Base-by-base conservation (phyloP, 2,888 invertebrate genomes). In the Cosmorhoe ocellata region DNA sequence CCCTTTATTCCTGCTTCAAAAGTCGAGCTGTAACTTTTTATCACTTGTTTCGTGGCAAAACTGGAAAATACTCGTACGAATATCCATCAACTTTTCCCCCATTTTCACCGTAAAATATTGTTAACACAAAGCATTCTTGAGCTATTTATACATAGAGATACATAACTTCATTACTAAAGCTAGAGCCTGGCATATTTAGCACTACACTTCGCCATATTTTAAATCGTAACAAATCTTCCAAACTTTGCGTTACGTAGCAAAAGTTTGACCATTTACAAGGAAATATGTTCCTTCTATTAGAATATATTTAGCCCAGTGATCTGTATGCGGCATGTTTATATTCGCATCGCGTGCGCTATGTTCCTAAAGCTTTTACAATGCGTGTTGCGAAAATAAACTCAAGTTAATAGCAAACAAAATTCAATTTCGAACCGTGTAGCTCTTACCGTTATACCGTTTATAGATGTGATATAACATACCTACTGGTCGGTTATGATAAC, bases 241-340 rank as follows among this genome's bases (percentile, higher is more conserved):
- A 78, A 73, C 63, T 74, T 76, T 71, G 62, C 68, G 66, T 70
- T 67, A 70, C 67, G 69, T 70, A 69, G 76, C 74, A 59, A 80
- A 85, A 88, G 76, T 88, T 87, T 72, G 77, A 78, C 81, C 83
- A 81, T 88, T 61, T 86, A 86, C 72, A 77, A 79, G 74, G 77
- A 87, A 85, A 83, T 85, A 84, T 81, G 79, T 78, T 83, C 79
- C 79, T 76, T 82, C 82, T 85, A 87, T 82, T 81, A 83, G 74
- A 76, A 85, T 84, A 83, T 81, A 69, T 52, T 52, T 40, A 27
- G 39, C 60, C 59, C 59, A 71, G 71, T 73, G 77, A 70, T 71
- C 58, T 64, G 43, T 71, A 64, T 64, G 66, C 76, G 73, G 76
- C 79, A 76, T 75, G 76, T 81, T 82, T 81, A 82, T 81, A 78